These are phyloP conservation scores for Cygnus olor DNA, from an alignment of 2,797 vertebrate genomes.

Conservation along the genomic window DNA sequence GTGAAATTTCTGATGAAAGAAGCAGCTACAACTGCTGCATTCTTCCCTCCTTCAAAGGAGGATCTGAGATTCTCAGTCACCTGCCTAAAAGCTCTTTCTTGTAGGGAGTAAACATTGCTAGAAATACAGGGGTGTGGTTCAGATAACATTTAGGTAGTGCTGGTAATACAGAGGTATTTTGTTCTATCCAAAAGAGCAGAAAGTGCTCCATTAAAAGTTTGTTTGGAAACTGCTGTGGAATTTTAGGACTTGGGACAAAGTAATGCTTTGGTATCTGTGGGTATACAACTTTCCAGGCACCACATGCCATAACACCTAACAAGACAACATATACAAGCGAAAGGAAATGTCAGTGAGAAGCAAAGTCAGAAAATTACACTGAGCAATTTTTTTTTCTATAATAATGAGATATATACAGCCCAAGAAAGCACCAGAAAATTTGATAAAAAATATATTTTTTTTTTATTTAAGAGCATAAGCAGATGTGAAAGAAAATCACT, in stretches of 20 bases:
- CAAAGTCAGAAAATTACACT: neutral
- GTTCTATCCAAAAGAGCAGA: constrained; percentile 15
- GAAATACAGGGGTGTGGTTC: neutral
- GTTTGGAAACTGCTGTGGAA: constrained; percentile 11
- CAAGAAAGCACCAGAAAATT: neutral
- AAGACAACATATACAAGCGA: neutral
- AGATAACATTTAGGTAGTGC: neutral
- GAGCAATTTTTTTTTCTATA: constrained; percentile 20
- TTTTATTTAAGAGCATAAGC: neutral
- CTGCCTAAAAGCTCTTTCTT: neutral
- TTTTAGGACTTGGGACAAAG: constrained; percentile 11
- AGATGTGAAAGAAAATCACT: constrained; percentile 26
- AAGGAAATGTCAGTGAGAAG: constrained; percentile 37
- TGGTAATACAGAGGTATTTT: neutral
- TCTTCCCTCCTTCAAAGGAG: neutral
- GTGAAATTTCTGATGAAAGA: neutral
- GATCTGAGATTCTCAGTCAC: neutral
- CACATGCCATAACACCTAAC: neutral
- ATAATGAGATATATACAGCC: neutral
- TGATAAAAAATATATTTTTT: neutral
- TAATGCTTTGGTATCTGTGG: constrained; percentile 12
- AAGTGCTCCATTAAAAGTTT: neutral
- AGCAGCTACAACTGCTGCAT: neutral
- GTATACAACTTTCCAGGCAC: constrained; percentile 18
- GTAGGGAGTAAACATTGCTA: neutral